Conservation (phyloP, 2,113 vertebrate genomes). For the Ranitomeya imitator region DNA sequence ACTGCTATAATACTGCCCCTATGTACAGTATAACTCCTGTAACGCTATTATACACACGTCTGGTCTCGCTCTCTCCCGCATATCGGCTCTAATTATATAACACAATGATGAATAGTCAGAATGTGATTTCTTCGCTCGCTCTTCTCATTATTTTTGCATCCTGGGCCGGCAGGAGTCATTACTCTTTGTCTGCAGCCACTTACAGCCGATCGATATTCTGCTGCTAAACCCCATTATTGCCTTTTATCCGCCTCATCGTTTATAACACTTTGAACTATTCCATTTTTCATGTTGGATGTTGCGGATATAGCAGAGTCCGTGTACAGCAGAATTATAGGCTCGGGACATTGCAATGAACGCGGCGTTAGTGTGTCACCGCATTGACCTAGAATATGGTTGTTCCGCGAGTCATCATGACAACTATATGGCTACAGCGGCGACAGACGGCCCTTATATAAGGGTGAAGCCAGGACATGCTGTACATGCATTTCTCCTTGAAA, state of each 20-base stretch:
- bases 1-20: neutral
- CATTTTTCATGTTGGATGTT: neutral
- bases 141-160: neutral
- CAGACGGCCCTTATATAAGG: no score
- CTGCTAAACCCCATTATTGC: neutral
- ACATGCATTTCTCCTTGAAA: no score
- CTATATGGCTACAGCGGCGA: no score
- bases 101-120: neutral
- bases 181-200: neutral
- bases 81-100: neutral
- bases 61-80: no score
- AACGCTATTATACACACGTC: neutral
- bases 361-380: neutral
- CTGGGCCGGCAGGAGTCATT: neutral
- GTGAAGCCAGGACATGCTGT: no score
- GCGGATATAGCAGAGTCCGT: neutral
- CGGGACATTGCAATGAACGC: neutral
- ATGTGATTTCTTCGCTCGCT: neutral
- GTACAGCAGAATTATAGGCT: neutral
- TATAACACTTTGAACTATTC: constrained; percentile 1
- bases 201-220: neutral
- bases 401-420: no score
- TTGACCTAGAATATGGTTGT: no score
- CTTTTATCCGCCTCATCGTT: neutral
- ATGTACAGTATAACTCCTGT: constrained; percentile 1